A percentile compares a stretch with the other conserved stretches of the same genome.
These are phyloP conservation scores for Arge pagana DNA, from an alignment of 2,888 invertebrate species.

Conservation along the genomic window DNA sequence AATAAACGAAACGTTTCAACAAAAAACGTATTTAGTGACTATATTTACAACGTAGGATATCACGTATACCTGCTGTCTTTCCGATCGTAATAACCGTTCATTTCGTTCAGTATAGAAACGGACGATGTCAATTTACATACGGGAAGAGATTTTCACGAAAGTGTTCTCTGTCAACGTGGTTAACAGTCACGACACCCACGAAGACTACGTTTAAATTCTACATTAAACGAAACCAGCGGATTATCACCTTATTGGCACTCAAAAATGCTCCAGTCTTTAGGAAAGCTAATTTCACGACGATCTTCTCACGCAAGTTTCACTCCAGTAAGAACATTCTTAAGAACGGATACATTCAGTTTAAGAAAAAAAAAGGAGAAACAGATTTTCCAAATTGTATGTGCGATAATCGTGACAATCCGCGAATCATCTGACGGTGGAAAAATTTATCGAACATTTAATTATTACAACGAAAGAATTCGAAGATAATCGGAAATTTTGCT, in stretches of 20 bases:
- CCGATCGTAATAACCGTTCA: neutral
- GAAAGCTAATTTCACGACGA: slow-evolving; percentile 14
- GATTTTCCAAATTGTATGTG: too few relatives aligned
- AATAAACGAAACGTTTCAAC: slow-evolving; percentile 9
- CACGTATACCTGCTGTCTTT: slow-evolving; percentile 24
- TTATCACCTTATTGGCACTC: slow-evolving; percentile 32
- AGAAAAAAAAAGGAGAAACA: too few relatives aligned
- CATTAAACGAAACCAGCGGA: neutral
- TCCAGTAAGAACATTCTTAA: too few relatives aligned
- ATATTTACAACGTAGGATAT: slow-evolving; percentile 34
- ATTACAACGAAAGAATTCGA: too few relatives aligned
- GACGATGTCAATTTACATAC: neutral
- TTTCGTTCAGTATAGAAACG: slow-evolving; percentile 4
- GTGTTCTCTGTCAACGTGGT: neutral
- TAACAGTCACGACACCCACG: neutral
- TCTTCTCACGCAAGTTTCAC: neutral
- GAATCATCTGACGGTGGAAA: too few relatives aligned
- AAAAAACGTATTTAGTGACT: slow-evolving; percentile 22
- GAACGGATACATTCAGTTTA: too few relatives aligned
- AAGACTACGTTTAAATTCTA: neutral
- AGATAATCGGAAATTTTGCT: too few relatives aligned
- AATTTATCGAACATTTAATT: too few relatives aligned
- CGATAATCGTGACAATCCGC: too few relatives aligned
- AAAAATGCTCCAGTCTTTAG: slow-evolving; percentile 27
- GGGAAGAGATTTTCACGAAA: neutral